These are phyloP conservation scores for Thumatha senex DNA, from an alignment of 2,888 invertebrate genomes.

Conservation along the genomic window DNA sequence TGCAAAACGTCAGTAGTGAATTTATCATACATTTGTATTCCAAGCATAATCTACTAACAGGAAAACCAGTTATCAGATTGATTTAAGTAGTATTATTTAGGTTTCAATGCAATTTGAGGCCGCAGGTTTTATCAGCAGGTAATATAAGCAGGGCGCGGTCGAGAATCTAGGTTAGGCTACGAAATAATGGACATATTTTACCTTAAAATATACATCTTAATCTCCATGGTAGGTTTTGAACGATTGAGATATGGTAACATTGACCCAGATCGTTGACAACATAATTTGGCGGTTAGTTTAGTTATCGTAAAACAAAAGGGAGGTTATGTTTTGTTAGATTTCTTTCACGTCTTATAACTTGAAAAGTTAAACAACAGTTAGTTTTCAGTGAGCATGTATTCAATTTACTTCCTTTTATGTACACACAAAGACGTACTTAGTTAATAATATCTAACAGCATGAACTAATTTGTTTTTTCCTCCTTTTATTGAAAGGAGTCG, in stretches of 20 bases:
- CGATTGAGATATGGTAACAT: conserved; percentile 18
- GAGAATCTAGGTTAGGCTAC: conserved; percentile 1
- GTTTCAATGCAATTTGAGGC: conserved; percentile 1
- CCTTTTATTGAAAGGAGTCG: background rate
- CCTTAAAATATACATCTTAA: background rate
- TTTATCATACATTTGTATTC: conserved; percentile 8
- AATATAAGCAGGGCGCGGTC: conserved; percentile 8
- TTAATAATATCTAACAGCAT: background rate
- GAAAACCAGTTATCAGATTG: conserved; percentile 5
- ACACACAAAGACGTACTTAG: background rate
- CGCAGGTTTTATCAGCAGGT: background rate
- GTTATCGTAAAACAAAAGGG: conserved; percentile 7
- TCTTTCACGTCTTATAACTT: background rate
- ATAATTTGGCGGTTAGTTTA: conserved; percentile 6
- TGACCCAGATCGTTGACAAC: conserved; percentile 24
- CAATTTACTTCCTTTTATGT: background rate
- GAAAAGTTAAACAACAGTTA: background rate
- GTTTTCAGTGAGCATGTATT: background rate
- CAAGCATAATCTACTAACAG: background rate
- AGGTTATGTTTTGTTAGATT: conserved; percentile 3
- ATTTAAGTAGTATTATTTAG: conserved; percentile 3
- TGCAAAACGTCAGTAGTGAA: background rate
- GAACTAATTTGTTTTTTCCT: no score
- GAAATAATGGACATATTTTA: background rate
- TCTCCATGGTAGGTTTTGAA: conserved; percentile 3